phyloP scores from a whole-genome alignment of 2,797 vertebrate genomes.

The Xiphophorus birchmanni region DNA sequence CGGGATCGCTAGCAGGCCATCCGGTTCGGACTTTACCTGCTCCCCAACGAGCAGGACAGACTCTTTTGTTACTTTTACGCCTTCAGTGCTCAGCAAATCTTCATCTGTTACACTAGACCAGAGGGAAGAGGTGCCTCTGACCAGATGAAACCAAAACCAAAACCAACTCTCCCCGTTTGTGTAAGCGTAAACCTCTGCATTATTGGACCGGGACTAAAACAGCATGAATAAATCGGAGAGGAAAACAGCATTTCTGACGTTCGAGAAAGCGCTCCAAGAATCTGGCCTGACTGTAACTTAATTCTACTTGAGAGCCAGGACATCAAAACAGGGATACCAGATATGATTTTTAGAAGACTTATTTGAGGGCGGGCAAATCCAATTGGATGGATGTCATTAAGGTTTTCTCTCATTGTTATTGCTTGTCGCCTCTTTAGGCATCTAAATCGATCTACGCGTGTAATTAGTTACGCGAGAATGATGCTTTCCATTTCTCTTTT shows the following conservation, averaged over 20 bases:
- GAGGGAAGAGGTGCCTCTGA: constrained; percentile 96
- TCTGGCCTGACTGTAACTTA: constrained; percentile 34
- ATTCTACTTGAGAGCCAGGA: constrained; percentile 31
- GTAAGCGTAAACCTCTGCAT: constrained; percentile 44
- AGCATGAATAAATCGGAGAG: constrained; percentile 58
- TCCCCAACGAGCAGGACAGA: constrained; percentile 94
- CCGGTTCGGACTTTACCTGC: constrained; percentile 92
- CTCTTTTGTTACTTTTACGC: constrained; percentile 95
- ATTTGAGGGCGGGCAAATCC: constrained; percentile 21
- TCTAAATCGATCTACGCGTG: constrained; percentile 68
- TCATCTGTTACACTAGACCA: constrained; percentile 93
- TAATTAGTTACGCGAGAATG: constrained; percentile 69
- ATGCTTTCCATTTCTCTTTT: constrained; percentile 72
- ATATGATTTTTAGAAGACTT: constrained; percentile 44
- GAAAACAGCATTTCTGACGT: constrained; percentile 28
- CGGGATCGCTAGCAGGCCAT: constrained; percentile 85
- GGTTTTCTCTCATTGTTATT: constrained; percentile 53
- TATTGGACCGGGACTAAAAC: constrained; percentile 49
- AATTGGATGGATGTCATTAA: constrained; percentile 59
- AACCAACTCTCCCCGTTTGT: constrained; percentile 20
- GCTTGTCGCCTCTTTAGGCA: constrained; percentile 53
- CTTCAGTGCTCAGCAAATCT: constrained; percentile 95
- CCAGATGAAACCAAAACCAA: constrained; percentile 87
- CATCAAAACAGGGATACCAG: constrained; percentile 36
- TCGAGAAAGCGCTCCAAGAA: constrained; percentile 46